phyloP scores from a whole-genome alignment of 2,888 invertebrate genomes.

The Ophion slaviceki region DNA sequence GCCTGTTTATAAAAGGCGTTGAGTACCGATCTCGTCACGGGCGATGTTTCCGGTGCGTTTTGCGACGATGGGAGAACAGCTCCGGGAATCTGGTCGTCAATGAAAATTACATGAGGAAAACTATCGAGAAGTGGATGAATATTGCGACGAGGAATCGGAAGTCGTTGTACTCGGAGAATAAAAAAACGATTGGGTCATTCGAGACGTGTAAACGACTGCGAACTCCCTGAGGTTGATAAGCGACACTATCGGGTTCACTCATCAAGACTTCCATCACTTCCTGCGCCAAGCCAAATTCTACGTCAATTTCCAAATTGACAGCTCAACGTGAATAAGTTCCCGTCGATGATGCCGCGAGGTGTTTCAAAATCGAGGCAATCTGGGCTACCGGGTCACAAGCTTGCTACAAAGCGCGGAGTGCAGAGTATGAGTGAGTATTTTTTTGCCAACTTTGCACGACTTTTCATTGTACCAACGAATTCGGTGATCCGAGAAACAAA shows the following conservation, averaged over 20 bases:
- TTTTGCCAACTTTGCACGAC: background rate
- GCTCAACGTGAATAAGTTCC: constrained; percentile 23
- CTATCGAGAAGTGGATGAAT: background rate
- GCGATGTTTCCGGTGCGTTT: constrained; percentile 62
- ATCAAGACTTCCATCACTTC: constrained; percentile 38
- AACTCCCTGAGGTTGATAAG: background rate
- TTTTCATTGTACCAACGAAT: too few relatives aligned
- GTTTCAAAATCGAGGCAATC: constrained; percentile 1
- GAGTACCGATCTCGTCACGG: constrained; percentile 83
- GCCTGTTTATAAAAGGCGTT: constrained; percentile 84
- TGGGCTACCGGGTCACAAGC: constrained; percentile 44
- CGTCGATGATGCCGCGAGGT: constrained; percentile 10
- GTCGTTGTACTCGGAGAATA: constrained; percentile 4
- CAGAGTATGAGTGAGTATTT: constrained; percentile 1
- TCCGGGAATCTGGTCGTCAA: constrained; percentile 41
- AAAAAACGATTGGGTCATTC: constrained; percentile 39
- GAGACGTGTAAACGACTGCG: background rate
- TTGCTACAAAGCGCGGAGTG: background rate
- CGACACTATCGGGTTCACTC: background rate
- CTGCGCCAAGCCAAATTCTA: constrained; percentile 8
- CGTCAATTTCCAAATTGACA: constrained; percentile 22
- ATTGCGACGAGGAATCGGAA: background rate
- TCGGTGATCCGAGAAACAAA: too few relatives aligned
- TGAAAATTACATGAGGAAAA: constrained; percentile 11
- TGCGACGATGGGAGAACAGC: constrained; percentile 49